Conservation (phyloP, 2,888 invertebrate species). For the Heliothis peltigera region DNA sequence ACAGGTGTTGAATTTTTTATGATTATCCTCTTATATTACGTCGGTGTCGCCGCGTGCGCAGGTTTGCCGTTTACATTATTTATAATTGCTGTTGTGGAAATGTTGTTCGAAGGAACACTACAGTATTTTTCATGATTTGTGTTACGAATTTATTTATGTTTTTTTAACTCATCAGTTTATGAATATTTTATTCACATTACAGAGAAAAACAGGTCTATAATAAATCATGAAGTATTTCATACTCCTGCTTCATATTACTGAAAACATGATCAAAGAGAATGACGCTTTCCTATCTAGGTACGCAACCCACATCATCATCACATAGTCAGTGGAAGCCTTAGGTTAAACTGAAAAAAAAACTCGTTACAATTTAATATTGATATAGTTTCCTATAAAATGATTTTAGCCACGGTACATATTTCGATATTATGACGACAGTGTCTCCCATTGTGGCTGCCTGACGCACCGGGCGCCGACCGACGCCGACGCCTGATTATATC, state of each 20-base stretch:
- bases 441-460: slow-evolving; percentile 54
- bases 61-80: slow-evolving; percentile 60
- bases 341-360: background rate
- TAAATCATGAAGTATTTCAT: too few relatives aligned
- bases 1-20: slow-evolving; percentile 71
- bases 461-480: slow-evolving; percentile 55
- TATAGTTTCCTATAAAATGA: background rate
- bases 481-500: slow-evolving; percentile 59
- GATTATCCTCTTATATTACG: slow-evolving; percentile 69
- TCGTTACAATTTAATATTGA: background rate
- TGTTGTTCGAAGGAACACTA: background rate
- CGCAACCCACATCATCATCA: too few relatives aligned
- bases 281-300: too few relatives aligned
- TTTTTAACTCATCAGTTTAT: too few relatives aligned
- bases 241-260: too few relatives aligned
- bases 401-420: slow-evolving; percentile 39
- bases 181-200: too few relatives aligned
- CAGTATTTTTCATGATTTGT: slow-evolving; percentile 3
- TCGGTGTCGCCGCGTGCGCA: slow-evolving; percentile 34
- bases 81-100: slow-evolving; percentile 31
- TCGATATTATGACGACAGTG: slow-evolving; percentile 46
- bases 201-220: too few relatives aligned
- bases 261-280: too few relatives aligned
- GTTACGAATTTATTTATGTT: background rate
- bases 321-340: background rate